Evolutionary conservation across 2,888 invertebrate genomes (phyloP).

Genomic region (Aporophyla lueneburgensis): DNA sequence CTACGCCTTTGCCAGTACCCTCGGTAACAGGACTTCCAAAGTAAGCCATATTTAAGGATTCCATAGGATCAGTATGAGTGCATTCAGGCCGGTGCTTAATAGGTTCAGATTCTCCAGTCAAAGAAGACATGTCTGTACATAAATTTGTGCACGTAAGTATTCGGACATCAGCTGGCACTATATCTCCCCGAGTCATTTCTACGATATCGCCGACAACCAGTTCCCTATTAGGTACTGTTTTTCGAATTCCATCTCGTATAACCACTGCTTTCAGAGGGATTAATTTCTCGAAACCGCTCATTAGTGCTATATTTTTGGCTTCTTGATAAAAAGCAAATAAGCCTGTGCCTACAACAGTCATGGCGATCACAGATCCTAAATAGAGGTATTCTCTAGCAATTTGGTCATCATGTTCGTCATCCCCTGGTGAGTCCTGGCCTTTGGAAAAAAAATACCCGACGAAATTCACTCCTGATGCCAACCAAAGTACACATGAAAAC

Average conservation of each 20-base stretch:
- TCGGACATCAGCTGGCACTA: slow-evolving; percentile 96
- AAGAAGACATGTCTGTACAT: slow-evolving; percentile 90
- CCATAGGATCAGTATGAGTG: slow-evolving; percentile 93
- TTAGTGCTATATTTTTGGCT: slow-evolving; percentile 93
- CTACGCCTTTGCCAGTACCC: slow-evolving; percentile 93
- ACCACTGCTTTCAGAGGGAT: slow-evolving; percentile 93
- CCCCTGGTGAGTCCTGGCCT: slow-evolving; percentile 48
- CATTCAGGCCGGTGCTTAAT: slow-evolving; percentile 91
- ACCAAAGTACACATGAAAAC: slow-evolving; percentile 93
- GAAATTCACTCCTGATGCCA: slow-evolving; percentile 92
- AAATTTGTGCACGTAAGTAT: slow-evolving; percentile 89
- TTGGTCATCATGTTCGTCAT: slow-evolving; percentile 69
- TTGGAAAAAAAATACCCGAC: slow-evolving; percentile 86
- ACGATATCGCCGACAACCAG: slow-evolving; percentile 96
- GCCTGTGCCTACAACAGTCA: slow-evolving; percentile 87
- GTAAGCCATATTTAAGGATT: slow-evolving; percentile 95
- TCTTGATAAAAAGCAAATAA: slow-evolving; percentile 91
- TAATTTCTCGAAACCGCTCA: slow-evolving; percentile 96
- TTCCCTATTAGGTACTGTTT: slow-evolving; percentile 91
- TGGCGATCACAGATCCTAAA: slow-evolving; percentile 82
- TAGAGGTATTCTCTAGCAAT: slow-evolving; percentile 84
- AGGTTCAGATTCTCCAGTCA: slow-evolving; percentile 95
- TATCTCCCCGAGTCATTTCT: slow-evolving; percentile 95
- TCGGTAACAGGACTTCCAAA: slow-evolving; percentile 95
- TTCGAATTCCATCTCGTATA: slow-evolving; percentile 92